phyloP scores from a whole-genome alignment of 1,140 invertebrate genomes.

The Heliconius hewitsoni region DNA sequence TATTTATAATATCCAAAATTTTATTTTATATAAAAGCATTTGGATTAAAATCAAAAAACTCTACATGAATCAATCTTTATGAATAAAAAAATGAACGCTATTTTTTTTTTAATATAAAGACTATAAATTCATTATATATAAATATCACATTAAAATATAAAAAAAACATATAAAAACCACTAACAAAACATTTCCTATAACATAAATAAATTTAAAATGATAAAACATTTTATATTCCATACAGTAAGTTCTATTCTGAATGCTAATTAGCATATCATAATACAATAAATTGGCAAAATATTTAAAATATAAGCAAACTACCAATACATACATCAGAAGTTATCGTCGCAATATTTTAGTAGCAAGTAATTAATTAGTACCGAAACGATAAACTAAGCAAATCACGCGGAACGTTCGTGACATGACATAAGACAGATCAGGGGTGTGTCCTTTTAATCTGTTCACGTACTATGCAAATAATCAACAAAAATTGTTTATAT shows the following conservation, averaged over 20 bases:
- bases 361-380: conserved; percentile 26
- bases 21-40: too few species aligned
- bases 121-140: too few species aligned
- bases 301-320: conserved; percentile 6
- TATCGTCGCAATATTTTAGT: conserved; percentile 26
- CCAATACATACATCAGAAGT: neutral
- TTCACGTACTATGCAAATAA: neutral
- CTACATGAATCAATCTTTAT: too few species aligned
- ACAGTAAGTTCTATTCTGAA: neutral
- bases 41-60: too few species aligned
- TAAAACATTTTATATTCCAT: too few species aligned
- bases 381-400: conserved; percentile 28
- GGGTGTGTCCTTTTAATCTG: conserved; percentile 45
- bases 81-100: too few species aligned
- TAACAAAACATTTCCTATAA: too few species aligned
- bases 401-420: conserved; percentile 39
- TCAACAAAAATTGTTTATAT: neutral
- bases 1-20: too few species aligned
- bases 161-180: too few species aligned
- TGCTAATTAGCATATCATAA: neutral
- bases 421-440: conserved; percentile 40
- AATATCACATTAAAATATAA: too few species aligned
- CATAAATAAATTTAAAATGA: too few species aligned
- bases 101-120: too few species aligned
- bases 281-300: neutral